Base-by-base conservation (phyloP, 2,888 invertebrate genomes). In the Ischnura elegans region DNA sequence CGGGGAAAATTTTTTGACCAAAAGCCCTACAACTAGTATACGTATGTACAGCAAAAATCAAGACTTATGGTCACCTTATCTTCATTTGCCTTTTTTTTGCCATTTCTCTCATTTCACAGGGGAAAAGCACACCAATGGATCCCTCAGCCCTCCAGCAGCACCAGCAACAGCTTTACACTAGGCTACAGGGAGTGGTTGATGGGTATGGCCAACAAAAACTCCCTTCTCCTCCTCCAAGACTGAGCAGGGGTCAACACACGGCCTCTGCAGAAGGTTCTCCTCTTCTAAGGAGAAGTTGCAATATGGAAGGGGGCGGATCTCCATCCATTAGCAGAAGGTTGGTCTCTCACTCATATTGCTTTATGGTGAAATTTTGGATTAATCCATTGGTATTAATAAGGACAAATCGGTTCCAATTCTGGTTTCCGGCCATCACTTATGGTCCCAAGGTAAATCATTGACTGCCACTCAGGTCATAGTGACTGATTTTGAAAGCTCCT, bases 151-250 rank as follows among this genome's bases (percentile, higher is more conserved):
- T 90, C 61, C 87, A 87, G 87, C 87, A 87, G 42, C 90, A 90
- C 43, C 90, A 90, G 42, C 90, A 90, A 36, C 90, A 90, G 90
- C 90, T 90, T 61, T 90, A 66, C n/a, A 90, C 61, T 43, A 25
- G 90, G 45, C 90, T 90, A 66, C 90, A 90, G 47, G 90, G 90
- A 42, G 61, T 90, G 90, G 43, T 45, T 43, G 90, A 90, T 43
- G 87, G 87, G 29, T 90, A 55, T 42, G 43, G 90, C 42, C 90
- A 90, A 5, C 90, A 90, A 36, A 90, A 90, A 55, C 93, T 87
- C 95, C 97, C 97, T 45, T 97, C 97, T 95, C 97, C 97, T 42
- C 97, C 97, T 94, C 97, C 97, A 94, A 96, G 96, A 93, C 94
- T 96, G 47, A 96, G 95, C 94, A 95, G 96, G 94, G 95, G 95